Conservation (phyloP, 2,888 invertebrate species). For the Yponomeuta sedellus region DNA sequence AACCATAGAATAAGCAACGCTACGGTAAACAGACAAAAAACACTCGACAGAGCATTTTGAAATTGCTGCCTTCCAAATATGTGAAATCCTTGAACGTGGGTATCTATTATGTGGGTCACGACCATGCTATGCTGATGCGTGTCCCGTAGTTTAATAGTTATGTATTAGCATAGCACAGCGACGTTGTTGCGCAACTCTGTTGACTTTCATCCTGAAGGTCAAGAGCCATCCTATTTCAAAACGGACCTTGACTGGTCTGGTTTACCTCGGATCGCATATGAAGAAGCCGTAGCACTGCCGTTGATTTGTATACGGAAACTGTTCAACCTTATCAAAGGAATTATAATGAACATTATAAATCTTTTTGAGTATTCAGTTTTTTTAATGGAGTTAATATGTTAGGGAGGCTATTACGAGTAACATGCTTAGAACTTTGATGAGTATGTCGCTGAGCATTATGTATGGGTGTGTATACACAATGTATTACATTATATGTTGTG, state of each 20-base stretch:
- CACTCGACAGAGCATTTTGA: constrained; percentile 41
- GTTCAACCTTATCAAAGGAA: constrained; percentile 58
- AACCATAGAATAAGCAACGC: background rate
- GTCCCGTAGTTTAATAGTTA: constrained; percentile 43
- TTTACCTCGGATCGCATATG: constrained; percentile 60
- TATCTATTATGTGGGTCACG: constrained; percentile 62
- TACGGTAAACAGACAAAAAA: background rate
- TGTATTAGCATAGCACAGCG: constrained; percentile 68
- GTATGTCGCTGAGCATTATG: background rate
- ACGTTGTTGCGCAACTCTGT: constrained; percentile 65
- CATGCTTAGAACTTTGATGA: background rate
- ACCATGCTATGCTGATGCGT: constrained; percentile 61
- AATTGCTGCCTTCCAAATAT: constrained; percentile 72
- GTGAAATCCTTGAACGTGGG: constrained; percentile 72
- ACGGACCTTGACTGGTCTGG: constrained; percentile 69
- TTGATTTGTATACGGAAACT: constrained; percentile 61
- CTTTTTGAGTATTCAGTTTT: background rate
- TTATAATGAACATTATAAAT: constrained; percentile 30
- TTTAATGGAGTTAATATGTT: background rate
- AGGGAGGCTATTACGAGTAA: background rate
- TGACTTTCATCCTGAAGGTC: constrained; percentile 77
- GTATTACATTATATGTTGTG: background rate
- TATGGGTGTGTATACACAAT: background rate
- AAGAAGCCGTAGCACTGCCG: constrained; percentile 33
- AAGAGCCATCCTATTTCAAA: constrained; percentile 76